These are phyloP conservation scores for Parnassius apollo DNA, from an alignment of 2,888 invertebrate genomes.

Conservation along the genomic window DNA sequence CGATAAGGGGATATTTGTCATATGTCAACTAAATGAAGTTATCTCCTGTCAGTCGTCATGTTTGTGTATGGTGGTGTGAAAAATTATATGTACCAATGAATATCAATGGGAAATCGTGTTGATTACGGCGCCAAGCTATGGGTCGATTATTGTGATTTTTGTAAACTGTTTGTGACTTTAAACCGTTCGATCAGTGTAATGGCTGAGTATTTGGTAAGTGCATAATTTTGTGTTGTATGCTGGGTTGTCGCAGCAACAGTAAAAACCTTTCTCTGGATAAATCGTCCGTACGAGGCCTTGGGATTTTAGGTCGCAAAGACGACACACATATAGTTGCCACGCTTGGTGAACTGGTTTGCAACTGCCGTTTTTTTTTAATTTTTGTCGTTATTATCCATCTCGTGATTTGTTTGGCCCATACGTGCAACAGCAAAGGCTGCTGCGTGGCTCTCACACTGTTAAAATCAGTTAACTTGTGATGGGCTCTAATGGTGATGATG, in stretches of 20 bases:
- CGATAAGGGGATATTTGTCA: too few relatives aligned
- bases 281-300: slow-evolving; percentile 77
- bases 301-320: slow-evolving; percentile 64
- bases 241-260: slow-evolving; percentile 75
- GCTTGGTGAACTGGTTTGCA: too few relatives aligned
- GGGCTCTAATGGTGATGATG: too few relatives aligned
- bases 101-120: slow-evolving; percentile 79
- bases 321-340: too few relatives aligned
- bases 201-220: slow-evolving; percentile 78
- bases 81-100: slow-evolving; percentile 77
- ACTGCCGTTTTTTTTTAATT: too few relatives aligned
- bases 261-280: slow-evolving; percentile 78
- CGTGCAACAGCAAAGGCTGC: too few relatives aligned
- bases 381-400: too few relatives aligned
- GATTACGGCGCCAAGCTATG: slow-evolving; percentile 75
- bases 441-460: too few relatives aligned
- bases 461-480: too few relatives aligned
- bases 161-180: slow-evolving; percentile 77
- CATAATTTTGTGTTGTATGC: slow-evolving; percentile 79
- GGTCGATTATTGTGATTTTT: slow-evolving; percentile 76
- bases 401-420: too few relatives aligned
- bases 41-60: slow-evolving; percentile 79
- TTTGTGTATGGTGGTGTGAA: slow-evolving; percentile 80
- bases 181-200: slow-evolving; percentile 75
- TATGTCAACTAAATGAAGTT: slow-evolving; percentile 78